These are phyloP conservation scores for Clistopyga incitator DNA, from an alignment of 2,888 invertebrate species.

Conservation along the genomic window DNA sequence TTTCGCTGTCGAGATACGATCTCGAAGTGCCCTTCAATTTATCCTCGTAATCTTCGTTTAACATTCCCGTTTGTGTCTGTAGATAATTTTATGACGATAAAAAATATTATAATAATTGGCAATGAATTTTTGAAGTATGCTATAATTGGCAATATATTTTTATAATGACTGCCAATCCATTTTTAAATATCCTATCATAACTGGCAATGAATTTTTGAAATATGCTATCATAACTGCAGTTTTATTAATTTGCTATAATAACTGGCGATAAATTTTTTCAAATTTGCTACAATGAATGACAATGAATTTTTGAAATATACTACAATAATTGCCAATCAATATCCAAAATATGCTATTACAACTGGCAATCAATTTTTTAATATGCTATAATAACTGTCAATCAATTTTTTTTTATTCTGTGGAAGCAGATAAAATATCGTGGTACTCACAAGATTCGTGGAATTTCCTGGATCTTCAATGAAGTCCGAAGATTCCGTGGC, in stretches of 20 bases:
- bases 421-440: not conserved
- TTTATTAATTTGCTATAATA: no score
- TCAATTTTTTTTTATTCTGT: not conserved
- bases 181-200: not conserved
- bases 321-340: not conserved
- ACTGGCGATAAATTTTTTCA: not conserved
- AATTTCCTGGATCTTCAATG: not conserved
- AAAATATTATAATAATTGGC: not conserved
- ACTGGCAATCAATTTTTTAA: not conserved
- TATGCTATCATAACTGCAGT: no score
- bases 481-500: not conserved
- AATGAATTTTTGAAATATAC: not conserved
- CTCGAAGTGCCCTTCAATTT: not conserved
- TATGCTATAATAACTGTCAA: not conserved
- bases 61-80: conserved; percentile 18
- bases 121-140: not conserved
- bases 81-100: conserved; percentile 2
- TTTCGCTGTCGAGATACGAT: conserved; percentile 67
- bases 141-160: no score
- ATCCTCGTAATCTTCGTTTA: not conserved
- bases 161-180: not conserved
- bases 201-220: not conserved
- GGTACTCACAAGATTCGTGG: not conserved
- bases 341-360: not conserved
- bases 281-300: not conserved